Base-by-base conservation (phyloP, 2,797 vertebrate genomes). In the Neosilurus mollespiculum region DNA sequence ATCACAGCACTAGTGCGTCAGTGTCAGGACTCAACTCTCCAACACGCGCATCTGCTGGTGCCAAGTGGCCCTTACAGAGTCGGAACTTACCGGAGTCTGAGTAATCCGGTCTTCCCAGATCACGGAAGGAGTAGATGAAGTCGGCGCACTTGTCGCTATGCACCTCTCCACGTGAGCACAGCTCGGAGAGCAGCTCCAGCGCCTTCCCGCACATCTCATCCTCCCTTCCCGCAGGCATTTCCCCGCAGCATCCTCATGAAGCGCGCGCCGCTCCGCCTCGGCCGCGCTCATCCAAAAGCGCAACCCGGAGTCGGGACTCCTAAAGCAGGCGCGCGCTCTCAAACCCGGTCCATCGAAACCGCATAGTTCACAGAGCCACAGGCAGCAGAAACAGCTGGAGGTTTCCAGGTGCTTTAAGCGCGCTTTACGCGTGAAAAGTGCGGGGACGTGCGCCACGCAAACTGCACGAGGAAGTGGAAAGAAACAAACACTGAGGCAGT, bases 161-260 rank as follows among this genome's bases (percentile, higher is more conserved):
- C 92, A 99, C 96, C 92, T 97, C 96, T 90, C 97, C 97, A 81
- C 94, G 96, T 89, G 96, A 96, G 90, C 98, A 99, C 87, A 99
- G 96, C 93, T 98, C 96, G 86, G 96, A 96, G 91, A 99, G 94
- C 91, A 99, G 96, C 94, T 96, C 96, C 91, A 98, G 96, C 90
- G 98, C 98, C 94, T 96, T 98, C 95, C 96, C 96, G 97, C 98
- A 99, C 94, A 98, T 96, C 96, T 97, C 96, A 95, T 96, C 95
- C 96, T 98, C 97, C 96, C 94, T 96, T 96, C 96, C 97, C 95
- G 95, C 96, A 96, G 96, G 96, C 98, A 99, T 99, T 95, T 96
- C 97, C 97, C 96, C 95, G 93, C 96, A 97, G 96, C 98, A 99
- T 98, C 96, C 96, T 99, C 94, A 93, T 93, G 92, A 93, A 93